phyloP scores from a whole-genome alignment of 2,113 vertebrate genomes.

The Pomatorhinus ruficollis region DNA sequence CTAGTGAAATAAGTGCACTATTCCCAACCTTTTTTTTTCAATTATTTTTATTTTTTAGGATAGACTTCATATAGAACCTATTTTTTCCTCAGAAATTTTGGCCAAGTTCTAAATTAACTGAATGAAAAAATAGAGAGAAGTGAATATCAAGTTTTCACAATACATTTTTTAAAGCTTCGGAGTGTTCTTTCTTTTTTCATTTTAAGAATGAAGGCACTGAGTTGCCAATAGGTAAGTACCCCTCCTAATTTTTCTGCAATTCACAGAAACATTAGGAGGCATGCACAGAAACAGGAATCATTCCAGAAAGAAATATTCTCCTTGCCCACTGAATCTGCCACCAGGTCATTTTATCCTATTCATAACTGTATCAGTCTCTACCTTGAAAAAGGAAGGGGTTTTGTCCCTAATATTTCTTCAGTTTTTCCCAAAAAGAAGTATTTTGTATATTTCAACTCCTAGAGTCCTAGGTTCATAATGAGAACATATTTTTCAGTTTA shows the following conservation, averaged over 20 bases:
- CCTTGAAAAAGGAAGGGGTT: background rate
- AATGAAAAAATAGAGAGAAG: background rate
- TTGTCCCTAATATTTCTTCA: background rate
- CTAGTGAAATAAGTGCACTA: background rate
- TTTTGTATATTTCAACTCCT: background rate
- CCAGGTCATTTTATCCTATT: background rate
- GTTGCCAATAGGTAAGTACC: background rate
- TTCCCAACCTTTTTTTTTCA: background rate
- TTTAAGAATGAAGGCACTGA: background rate
- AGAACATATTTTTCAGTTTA: background rate
- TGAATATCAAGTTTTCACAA: background rate
- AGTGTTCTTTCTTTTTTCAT: background rate
- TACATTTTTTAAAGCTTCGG: background rate
- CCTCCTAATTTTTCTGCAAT: background rate
- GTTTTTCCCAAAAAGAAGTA: background rate
- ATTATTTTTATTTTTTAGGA: background rate
- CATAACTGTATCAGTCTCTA: background rate
- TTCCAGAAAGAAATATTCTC: background rate
- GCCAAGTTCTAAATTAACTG: background rate
- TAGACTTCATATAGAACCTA: accelerated
- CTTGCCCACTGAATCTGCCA: background rate
- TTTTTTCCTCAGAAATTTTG: background rate
- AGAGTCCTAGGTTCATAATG: background rate
- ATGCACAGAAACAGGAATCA: background rate
- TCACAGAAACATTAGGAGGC: background rate